Percentiles rank a stretch among this genome's conserved stretches.
Evolutionary conservation across 2,888 invertebrate species (phyloP).

Genomic region (Thumatha senex): DNA sequence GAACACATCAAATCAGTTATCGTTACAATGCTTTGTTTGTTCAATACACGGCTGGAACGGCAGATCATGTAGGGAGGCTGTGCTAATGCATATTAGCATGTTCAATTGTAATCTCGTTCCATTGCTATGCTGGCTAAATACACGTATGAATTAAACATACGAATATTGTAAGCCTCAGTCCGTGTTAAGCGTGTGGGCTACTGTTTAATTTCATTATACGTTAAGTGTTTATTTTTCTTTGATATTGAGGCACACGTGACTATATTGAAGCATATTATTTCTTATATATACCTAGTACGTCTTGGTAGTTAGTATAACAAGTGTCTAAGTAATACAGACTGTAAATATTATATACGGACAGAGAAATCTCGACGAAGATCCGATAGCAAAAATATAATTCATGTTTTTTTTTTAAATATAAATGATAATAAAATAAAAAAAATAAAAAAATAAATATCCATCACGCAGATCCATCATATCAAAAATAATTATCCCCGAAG

Average conservation of each 20-base stretch:
- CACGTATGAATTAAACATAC: slow-evolving; percentile 36
- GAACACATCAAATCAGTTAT: slow-evolving; percentile 27
- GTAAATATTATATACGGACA: no score
- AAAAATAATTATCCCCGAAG: no score
- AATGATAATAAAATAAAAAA: no score
- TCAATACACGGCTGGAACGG: slow-evolving; percentile 40
- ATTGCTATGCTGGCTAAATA: slow-evolving; percentile 42
- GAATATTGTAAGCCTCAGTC: slow-evolving; percentile 1
- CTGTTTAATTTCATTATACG: slow-evolving; percentile 3
- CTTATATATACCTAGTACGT: background rate
- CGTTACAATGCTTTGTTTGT: slow-evolving; percentile 38
- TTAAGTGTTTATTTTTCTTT: background rate
- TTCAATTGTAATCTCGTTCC: slow-evolving; percentile 47
- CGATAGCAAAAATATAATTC: no score
- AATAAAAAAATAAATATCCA: no score
- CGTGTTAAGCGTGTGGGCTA: background rate
- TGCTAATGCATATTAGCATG: slow-evolving; percentile 55
- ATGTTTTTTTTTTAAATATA: no score
- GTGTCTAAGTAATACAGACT: no score
- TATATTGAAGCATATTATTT: no score
- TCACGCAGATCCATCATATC: no score
- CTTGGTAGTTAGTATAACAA: no score
- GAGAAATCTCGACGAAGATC: no score
- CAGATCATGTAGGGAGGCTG: slow-evolving; percentile 41
- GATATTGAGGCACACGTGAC: no score